phyloP scores from a whole-genome alignment of 2,113 vertebrate genomes.

The Damaliscus lunatus region DNA sequence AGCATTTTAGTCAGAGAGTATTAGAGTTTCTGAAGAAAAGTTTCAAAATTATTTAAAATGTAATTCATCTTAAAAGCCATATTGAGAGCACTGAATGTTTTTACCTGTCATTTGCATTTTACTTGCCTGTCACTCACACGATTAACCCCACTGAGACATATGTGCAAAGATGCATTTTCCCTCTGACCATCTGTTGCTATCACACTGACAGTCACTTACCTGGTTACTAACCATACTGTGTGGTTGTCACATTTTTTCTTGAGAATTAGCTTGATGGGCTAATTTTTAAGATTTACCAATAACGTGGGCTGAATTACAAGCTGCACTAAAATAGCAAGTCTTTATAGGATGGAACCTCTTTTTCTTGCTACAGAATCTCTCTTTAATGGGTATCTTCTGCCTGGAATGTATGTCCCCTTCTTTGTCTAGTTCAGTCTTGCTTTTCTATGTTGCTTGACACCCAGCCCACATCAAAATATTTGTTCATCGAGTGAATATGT shows the following conservation, averaged over 20 bases:
- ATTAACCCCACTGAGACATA: not conserved
- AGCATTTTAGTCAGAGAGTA: not conserved
- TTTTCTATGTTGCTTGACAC: not conserved
- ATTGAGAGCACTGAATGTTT: not conserved
- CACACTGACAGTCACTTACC: not conserved
- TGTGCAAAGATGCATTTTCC: not conserved
- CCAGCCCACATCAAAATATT: not conserved
- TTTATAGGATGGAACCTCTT: not conserved
- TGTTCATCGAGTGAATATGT: not conserved
- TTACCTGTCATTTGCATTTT: not conserved
- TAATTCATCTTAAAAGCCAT: not conserved
- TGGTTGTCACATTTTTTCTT: not conserved
- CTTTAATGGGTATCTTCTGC: not conserved
- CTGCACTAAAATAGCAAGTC: not conserved
- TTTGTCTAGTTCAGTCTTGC: not conserved
- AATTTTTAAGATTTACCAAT: slow-evolving; percentile 12
- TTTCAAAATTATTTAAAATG: not conserved
- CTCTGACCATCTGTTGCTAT: not conserved
- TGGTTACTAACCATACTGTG: not conserved
- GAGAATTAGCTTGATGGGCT: not conserved
- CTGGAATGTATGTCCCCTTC: not conserved
- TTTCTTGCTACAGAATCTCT: not conserved
- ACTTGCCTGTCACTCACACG: not conserved
- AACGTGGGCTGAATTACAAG: slow-evolving; percentile 1
- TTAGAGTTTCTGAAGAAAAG: slow-evolving; percentile 19